Conservation (phyloP, 2,797 vertebrate genomes). For the Girardinus metallicus region DNA sequence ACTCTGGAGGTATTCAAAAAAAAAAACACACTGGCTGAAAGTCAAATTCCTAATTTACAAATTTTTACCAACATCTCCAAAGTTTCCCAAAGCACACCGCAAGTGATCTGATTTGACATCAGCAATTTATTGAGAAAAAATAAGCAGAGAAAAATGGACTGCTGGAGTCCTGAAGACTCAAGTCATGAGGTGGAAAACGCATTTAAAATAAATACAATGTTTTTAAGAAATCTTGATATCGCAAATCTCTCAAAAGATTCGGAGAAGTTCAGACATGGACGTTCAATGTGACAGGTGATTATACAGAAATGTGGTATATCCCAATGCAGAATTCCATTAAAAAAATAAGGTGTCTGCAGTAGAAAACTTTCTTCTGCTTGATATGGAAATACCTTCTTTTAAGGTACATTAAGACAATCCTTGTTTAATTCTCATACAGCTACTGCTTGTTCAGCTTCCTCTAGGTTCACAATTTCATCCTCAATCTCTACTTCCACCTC, state of each 20-base stretch:
- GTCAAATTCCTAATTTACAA: not conserved
- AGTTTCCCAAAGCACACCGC: not conserved
- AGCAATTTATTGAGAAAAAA: conserved; percentile 8
- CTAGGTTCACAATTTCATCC: conserved; percentile 63
- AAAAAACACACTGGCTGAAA: not conserved
- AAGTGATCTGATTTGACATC: conserved; percentile 28
- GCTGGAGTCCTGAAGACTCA: conserved; percentile 14
- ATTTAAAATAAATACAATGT: conserved; percentile 59
- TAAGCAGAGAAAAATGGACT: conserved; percentile 9
- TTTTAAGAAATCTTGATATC: conserved; percentile 16
- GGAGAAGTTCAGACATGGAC: not conserved
- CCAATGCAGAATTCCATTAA: conserved; percentile 42
- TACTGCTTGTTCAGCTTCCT: conserved; percentile 55
- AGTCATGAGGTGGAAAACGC: conserved; percentile 18
- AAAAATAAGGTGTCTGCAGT: conserved; percentile 17
- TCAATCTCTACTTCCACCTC: conserved; percentile 86
- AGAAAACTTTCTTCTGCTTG: not conserved
- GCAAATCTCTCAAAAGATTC: not conserved
- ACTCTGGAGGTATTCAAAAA: not conserved
- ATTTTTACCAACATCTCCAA: not conserved
- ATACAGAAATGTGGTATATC: conserved; percentile 24
- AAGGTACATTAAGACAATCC: conserved; percentile 10
- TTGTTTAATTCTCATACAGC: conserved; percentile 58
- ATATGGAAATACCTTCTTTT: conserved; percentile 7
- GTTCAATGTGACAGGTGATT: conserved; percentile 26